Percentiles rank a stretch among this genome's conserved stretches.
Conservation (phyloP, 2,113 vertebrate genomes). For the Arenaria interpres region DNA sequence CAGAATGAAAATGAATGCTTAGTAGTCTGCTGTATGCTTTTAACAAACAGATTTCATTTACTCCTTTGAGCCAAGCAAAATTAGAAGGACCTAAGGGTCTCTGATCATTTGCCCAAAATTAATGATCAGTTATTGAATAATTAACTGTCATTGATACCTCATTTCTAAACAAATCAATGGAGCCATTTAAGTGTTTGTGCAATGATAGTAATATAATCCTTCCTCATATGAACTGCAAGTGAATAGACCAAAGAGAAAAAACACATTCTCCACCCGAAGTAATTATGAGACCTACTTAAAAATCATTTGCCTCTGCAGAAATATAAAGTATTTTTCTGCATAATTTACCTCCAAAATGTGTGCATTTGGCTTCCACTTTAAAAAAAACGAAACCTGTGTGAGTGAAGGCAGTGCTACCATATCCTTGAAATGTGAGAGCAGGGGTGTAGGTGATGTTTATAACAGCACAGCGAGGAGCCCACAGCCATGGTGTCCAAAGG, state of each 20-base stretch:
- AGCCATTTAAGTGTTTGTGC: constrained; percentile 78
- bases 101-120: constrained; percentile 71
- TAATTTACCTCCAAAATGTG: constrained; percentile 51
- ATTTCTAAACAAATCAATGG: constrained; percentile 76
- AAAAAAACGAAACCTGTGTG: background rate
- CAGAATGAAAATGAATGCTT: constrained; percentile 49
- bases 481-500: background rate
- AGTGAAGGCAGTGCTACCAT: background rate
- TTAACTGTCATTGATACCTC: constrained; percentile 74
- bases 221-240: constrained; percentile 68
- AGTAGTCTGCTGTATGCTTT: constrained; percentile 8
- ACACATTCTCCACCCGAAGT: background rate
- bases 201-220: constrained; percentile 76
- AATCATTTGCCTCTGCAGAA: constrained; percentile 61
- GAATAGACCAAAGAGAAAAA: constrained; percentile 69
- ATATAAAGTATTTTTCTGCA: constrained; percentile 55
- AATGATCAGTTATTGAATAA: constrained; percentile 81
- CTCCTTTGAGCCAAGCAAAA: constrained; percentile 36
- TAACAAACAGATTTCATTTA: constrained; percentile 50
- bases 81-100: constrained; percentile 45
- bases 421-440: background rate
- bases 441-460: background rate
- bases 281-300: constrained; percentile 59
- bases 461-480: rapidly evolving
- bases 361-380: constrained; percentile 8